Conservation (phyloP, 30 jellyfish, hydroid and myxozoan species). For the Chironex yamaguchii region DNA sequence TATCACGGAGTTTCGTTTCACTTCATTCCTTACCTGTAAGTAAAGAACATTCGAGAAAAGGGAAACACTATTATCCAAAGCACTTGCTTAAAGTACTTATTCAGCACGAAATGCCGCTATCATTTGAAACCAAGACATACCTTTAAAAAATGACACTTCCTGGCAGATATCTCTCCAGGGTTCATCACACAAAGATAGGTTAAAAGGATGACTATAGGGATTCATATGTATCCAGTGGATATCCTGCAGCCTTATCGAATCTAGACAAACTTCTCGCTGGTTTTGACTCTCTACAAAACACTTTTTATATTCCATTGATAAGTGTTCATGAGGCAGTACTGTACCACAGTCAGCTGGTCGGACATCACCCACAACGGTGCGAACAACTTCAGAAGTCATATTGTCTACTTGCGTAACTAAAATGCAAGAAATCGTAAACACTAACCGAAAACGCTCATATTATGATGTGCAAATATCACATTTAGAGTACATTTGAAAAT, state of each 20-base stretch:
- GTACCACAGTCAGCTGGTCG: slow-evolving; percentile 40
- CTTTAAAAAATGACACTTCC: slow-evolving; percentile 83
- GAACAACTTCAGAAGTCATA: not conserved
- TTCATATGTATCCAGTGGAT: not conserved
- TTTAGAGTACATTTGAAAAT: too few species aligned
- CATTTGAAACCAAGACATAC: too few species aligned
- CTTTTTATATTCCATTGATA: slow-evolving; percentile 39
- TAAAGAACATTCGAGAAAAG: too few species aligned
- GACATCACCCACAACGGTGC: slow-evolving; percentile 31
- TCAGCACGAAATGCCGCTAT: too few species aligned
- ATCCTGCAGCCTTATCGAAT: not conserved
- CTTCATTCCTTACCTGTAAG: too few species aligned
- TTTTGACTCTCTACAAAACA: not conserved
- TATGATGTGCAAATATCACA: too few species aligned
- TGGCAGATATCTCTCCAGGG: slow-evolving; percentile 57
- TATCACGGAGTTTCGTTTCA: too few species aligned
- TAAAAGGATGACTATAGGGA: slow-evolving; percentile 77
- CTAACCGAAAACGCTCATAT: too few species aligned
- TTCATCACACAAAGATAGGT: slow-evolving; percentile 81
- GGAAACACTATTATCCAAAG: too few species aligned
- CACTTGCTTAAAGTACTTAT: too few species aligned
- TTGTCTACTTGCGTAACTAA: too few species aligned
- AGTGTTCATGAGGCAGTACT: slow-evolving; percentile 67
- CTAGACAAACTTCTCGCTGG: not conserved
- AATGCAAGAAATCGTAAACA: too few species aligned